Evolutionary conservation across 2,113 vertebrate species (phyloP), one percentile per base, ranked within the genome.

Genomic region (Chaetodon trifascialis): DNA sequence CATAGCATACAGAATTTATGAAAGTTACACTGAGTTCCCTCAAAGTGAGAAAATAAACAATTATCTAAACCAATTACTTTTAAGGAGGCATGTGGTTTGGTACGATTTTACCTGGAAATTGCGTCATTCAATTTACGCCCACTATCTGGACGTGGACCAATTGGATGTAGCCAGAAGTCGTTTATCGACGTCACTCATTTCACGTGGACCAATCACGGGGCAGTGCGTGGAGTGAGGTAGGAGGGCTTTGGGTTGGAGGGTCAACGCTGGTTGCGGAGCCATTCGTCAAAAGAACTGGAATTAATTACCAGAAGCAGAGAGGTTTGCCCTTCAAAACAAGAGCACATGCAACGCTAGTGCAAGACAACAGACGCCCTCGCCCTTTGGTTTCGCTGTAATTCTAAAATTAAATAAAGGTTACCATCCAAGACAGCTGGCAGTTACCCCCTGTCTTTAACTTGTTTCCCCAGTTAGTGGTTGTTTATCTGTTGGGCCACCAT

Each of bases 201-300:
- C 67, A 94, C 95, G 95, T 96, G 95, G 93, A 93, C 95, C 94
- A 94, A 96, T 95, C 89, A 89, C 11, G 16, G 30, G 0, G 38
- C 51, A 76, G 62, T 88, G 82, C 93, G 94, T 90, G 83, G 77
- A 64, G 4, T 2, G 3, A n/a, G 46, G 44, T 82, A 72, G 95
- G 94, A 82, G 89, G 90, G 55, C 4, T 42, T 46, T 23, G 21
- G 46, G 5, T 3, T 67, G 72, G 14, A 49, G 69, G 67, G 54
- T 87, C 62, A 75, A 38, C 36, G 77, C 68, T 79, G 10, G n/a
- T 64, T 70, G 14, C 49, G 49, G 75, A 25, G 49, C 17, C 5
- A 38, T 5, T 11, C 7, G 19, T 74, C 36, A 83, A 76, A 4
- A 11, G 0, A 4, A 0, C 2, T 1, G 3, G 0, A 40, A 34